phyloP scores from a whole-genome alignment of 2,888 invertebrate species.

The Caenorhabditis plicata region DNA sequence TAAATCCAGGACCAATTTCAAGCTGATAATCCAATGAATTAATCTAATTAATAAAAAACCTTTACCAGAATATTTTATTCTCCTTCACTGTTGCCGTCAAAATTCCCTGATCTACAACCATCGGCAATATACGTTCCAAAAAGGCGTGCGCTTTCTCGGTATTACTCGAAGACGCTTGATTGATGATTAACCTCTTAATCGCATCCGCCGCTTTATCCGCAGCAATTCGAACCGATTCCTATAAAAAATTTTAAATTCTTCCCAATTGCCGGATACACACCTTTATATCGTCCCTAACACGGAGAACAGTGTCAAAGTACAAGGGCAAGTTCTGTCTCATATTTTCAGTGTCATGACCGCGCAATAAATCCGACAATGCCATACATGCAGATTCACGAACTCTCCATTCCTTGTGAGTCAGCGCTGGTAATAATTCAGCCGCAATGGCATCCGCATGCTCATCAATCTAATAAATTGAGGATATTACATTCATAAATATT shows the following conservation, averaged over 20 bases:
- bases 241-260: slow-evolving; percentile 1
- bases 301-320: slow-evolving; percentile 81
- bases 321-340: slow-evolving; percentile 70
- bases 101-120: slow-evolving; percentile 43
- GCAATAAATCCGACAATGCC: slow-evolving; percentile 81
- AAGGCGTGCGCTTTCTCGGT: slow-evolving; percentile 32
- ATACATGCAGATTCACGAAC: slow-evolving; percentile 83
- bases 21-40: slow-evolving; percentile 68
- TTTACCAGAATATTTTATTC: slow-evolving; percentile 39
- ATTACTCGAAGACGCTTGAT: slow-evolving; percentile 33
- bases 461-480: too few species aligned
- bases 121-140: slow-evolving; percentile 36
- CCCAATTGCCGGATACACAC: too few species aligned
- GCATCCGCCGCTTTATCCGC: slow-evolving; percentile 67
- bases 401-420: slow-evolving; percentile 84
- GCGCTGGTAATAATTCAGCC: slow-evolving; percentile 78
- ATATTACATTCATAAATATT: slow-evolving; percentile 66
- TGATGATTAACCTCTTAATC: slow-evolving; percentile 60
- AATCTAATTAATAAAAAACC: background rate
- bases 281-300: slow-evolving; percentile 92
- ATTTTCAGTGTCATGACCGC: slow-evolving; percentile 70
- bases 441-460: slow-evolving; percentile 81
- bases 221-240: slow-evolving; percentile 68
- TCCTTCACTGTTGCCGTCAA: slow-evolving; percentile 39
- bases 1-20: slow-evolving; percentile 83